Evolutionary conservation across 2,888 invertebrate species (phyloP).

Genomic region (Macrosoma leucophasiata): DNA sequence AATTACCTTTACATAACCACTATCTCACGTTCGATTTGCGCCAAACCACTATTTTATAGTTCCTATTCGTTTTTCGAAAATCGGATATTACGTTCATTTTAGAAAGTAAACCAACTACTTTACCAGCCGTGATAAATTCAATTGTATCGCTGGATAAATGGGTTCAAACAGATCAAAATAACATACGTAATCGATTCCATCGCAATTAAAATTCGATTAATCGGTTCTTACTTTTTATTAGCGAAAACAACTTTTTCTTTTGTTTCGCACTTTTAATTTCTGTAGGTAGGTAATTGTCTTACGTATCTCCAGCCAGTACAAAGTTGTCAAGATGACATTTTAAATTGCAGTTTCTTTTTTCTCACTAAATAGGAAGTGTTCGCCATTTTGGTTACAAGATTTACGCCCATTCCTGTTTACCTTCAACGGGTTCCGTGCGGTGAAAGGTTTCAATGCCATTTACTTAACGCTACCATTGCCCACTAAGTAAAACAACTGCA

Average conservation of each 20-base stretch:
- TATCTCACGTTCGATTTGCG: slow-evolving; percentile 31
- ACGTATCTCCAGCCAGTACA: slow-evolving; percentile 8
- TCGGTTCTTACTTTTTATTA: too few relatives aligned
- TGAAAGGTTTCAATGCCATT: slow-evolving; percentile 55
- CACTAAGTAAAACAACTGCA: slow-evolving; percentile 22
- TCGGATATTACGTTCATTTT: slow-evolving; percentile 18
- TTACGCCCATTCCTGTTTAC: slow-evolving; percentile 40
- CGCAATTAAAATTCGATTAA: slow-evolving; percentile 3
- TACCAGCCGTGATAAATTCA: slow-evolving; percentile 1
- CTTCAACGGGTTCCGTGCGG: slow-evolving; percentile 40
- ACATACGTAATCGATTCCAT: slow-evolving; percentile 5
- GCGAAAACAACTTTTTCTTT: too few relatives aligned
- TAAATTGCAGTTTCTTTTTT: too few relatives aligned
- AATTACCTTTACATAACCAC: slow-evolving; percentile 40
- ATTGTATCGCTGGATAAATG: slow-evolving; percentile 4
- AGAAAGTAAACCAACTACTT: slow-evolving; percentile 21
- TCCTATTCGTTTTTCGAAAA: slow-evolving; percentile 13
- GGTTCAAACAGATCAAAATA: slow-evolving; percentile 8
- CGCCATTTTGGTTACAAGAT: slow-evolving; percentile 17
- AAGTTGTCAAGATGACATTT: slow-evolving; percentile 5
- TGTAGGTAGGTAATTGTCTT: slow-evolving; percentile 11
- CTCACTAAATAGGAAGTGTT: too few relatives aligned
- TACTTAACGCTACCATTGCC: slow-evolving; percentile 24
- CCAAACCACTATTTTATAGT: slow-evolving; percentile 26
- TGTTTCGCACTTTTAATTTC: too few relatives aligned